Base-by-base conservation (phyloP, 2,797 vertebrate genomes). In the Pelochelys cantorii region DNA sequence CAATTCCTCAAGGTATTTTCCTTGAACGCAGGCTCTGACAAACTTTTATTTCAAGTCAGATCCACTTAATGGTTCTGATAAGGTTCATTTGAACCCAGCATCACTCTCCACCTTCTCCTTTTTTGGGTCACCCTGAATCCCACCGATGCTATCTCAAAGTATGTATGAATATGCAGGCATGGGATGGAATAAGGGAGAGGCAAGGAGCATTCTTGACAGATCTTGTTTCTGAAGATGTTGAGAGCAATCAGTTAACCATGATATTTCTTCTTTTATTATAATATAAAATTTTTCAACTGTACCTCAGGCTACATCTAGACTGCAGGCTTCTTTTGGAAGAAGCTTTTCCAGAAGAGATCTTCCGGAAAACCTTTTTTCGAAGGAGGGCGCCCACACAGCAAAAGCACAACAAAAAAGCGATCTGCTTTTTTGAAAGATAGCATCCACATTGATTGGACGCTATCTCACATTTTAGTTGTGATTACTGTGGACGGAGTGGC, bases 161-260 rank as follows among this genome's bases (percentile, higher is more conserved):
- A 48, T 0, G 18, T 9, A 13, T 3, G 2, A 12, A 13, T 5
- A 13, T 2, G 15, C 65, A 68, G n/a, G n/a, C 53, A 54, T 11
- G 17, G 65, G 65, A 37, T 71, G n/a, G 65, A 71, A 71, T 34
- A 71, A 71, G 9, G 18, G 18, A 62, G 29, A 62, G 13, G 59
- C 12, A 62, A 17, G 17, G n/a, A 68, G 34, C n/a, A 71, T 71
- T 71, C 20, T 71, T 37, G n/a, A 5, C n/a, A 71, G 65, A 22
- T 4, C 18, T 11, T n/a, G 10, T 71, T 71, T 71, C n/a, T 71
- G 65, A 71, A 71, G 65, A 37, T 37, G 18, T 85, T 93, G 89
- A 79, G 0, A 71, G 12, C 4, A 48, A 83, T 56, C 11, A 11
- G 60, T 13, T 55, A 80, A n/a, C 15, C 20, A 20, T 17, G 31